Evolutionary conservation across 37 sponge, comb jelly and placozoan genomes (phyloP).

Genomic region (Tethya wilhelma): DNA sequence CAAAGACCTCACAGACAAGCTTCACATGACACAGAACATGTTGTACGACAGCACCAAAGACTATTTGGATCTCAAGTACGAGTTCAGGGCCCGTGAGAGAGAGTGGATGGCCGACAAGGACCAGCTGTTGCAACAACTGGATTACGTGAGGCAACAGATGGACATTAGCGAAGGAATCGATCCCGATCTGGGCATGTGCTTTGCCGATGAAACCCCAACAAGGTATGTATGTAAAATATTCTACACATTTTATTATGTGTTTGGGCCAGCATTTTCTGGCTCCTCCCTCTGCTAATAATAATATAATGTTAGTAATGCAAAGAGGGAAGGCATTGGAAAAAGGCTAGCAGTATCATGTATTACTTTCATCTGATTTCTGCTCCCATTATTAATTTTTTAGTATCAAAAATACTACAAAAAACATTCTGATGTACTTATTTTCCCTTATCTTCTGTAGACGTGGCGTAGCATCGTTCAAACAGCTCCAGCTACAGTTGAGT

Average conservation of each 20-base stretch:
- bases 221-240: too few relatives aligned
- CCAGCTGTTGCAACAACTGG: conserved; percentile 80
- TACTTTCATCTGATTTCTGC: neutral
- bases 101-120: conserved; percentile 93
- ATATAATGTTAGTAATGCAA: neutral
- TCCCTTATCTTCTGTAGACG: neutral
- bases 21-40: conserved; percentile 87
- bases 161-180: conserved; percentile 59
- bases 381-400: neutral
- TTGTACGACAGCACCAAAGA: conserved; percentile 98
- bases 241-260: neutral
- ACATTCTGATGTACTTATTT: neutral
- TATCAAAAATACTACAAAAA: too few relatives aligned
- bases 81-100: conserved; percentile 84
- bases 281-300: neutral
- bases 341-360: neutral
- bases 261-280: neutral
- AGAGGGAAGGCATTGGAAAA: neutral
- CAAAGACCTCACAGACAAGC: conserved; percentile 71
- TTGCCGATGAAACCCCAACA: conserved; percentile 5
- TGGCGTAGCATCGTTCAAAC: conserved; percentile 4
- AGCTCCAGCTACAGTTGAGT: conserved; percentile 78
- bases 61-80: conserved; percentile 94
- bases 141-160: conserved; percentile 64
- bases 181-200: conserved; percentile 54